phyloP scores from a whole-genome alignment of 1,140 invertebrate genomes.

The Lineus longissimus region DNA sequence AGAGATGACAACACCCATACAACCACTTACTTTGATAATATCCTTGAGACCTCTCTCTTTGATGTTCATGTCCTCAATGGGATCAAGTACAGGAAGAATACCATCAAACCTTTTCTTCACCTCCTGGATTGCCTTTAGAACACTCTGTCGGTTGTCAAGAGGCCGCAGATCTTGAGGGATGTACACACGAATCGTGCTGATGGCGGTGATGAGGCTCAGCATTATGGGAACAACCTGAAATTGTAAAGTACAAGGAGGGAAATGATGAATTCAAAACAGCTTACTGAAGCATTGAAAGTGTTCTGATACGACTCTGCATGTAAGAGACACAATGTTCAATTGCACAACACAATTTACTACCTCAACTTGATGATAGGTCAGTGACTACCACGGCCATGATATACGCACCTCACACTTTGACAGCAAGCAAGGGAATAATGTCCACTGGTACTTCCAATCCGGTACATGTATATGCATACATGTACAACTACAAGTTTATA shows the following conservation, averaged over 20 bases:
- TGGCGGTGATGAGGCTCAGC: conserved; percentile 68
- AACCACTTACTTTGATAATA: conserved; percentile 56
- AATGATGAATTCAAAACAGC: conserved; percentile 6
- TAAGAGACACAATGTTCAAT: no score
- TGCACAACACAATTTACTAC: neutral
- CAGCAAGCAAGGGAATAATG: no score
- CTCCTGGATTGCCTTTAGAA: conserved; percentile 83
- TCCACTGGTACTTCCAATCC: no score
- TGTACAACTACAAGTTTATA: neutral
- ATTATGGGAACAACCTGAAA: conserved; percentile 72
- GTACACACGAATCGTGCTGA: conserved; percentile 86
- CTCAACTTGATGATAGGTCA: neutral
- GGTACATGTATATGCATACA: no score
- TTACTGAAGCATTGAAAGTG: no score
- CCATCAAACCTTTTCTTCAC: conserved; percentile 84
- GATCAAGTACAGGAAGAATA: conserved; percentile 84
- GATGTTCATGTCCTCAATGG: conserved; percentile 94
- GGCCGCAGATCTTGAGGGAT: conserved; percentile 85
- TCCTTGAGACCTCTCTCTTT: conserved; percentile 75
- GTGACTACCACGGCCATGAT: no score
- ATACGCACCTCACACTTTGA: no score
- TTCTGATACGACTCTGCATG: no score
- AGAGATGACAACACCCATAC: no score
- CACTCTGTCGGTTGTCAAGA: conserved; percentile 75
- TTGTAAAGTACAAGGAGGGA: conserved; percentile 12